phyloP scores from a whole-genome alignment of 2,113 vertebrate species.

The Corydoras sp. region DNA sequence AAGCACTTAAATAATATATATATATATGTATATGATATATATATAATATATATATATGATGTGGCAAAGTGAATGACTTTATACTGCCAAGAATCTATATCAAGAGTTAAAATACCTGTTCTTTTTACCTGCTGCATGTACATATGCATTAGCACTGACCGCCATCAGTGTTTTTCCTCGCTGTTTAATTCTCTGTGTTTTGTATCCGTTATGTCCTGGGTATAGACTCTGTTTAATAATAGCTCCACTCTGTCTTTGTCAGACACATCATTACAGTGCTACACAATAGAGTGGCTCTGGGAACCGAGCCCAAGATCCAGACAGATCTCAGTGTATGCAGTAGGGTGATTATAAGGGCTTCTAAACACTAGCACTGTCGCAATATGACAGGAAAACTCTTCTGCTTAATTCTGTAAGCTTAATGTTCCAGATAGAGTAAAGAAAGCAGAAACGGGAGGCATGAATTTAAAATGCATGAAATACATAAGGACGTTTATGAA shows the following conservation, averaged over 20 bases:
- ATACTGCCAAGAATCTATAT: not conserved
- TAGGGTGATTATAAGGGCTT: slow-evolving; percentile 14
- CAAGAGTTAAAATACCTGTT: not conserved
- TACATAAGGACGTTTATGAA: no score
- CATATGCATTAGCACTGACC: slow-evolving; percentile 18
- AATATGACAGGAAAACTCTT: not conserved
- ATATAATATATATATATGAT: no score
- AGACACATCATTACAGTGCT: slow-evolving; percentile 28
- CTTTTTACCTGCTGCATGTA: not conserved
- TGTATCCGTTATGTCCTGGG: slow-evolving; percentile 19
- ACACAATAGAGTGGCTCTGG: not conserved
- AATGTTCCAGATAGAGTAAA: no score
- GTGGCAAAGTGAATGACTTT: no score
- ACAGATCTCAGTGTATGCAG: slow-evolving; percentile 9
- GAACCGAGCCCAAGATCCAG: slow-evolving; percentile 9
- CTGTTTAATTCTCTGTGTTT: slow-evolving; percentile 30
- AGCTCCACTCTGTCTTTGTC: slow-evolving; percentile 27
- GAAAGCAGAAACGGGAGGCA: no score
- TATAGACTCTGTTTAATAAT: slow-evolving; percentile 36
- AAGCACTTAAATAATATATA: no score
- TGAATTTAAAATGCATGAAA: no score
- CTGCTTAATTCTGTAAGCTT: no score
- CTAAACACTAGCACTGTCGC: not conserved
- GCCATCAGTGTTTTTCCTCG: slow-evolving; percentile 16
- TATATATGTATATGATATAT: no score